Conservation (phyloP, 2,113 vertebrate species). For the Catagonus wagneri region DNA sequence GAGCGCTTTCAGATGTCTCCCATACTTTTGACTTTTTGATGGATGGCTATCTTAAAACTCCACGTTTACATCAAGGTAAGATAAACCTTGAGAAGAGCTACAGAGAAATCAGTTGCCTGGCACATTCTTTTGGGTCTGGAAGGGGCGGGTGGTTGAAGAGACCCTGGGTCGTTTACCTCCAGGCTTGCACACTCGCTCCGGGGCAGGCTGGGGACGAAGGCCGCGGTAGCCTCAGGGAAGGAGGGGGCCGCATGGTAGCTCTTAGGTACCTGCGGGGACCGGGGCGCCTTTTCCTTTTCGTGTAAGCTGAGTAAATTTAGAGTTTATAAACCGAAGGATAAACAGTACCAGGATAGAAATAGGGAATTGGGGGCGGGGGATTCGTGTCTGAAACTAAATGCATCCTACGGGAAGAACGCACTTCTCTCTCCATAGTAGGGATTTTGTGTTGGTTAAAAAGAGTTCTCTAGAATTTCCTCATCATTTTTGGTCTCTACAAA, state of each 20-base stretch:
- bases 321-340: not conserved
- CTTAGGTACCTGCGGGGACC: not conserved
- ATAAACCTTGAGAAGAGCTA: not conserved
- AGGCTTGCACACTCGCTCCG: not conserved
- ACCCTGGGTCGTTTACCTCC: not conserved
- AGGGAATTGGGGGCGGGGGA: not conserved
- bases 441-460: not conserved
- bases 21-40: not conserved
- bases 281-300: not conserved
- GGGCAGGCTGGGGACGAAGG: fast-evolving
- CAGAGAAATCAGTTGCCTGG: not conserved
- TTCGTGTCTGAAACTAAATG: not conserved
- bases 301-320: not conserved
- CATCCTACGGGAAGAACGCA: not conserved
- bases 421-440: not conserved
- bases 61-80: not conserved
- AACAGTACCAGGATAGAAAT: not conserved
- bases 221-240: fast-evolving
- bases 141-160: not conserved
- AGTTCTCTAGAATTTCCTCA: not conserved
- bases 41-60: not conserved
- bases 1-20: not conserved
- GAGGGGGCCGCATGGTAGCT: not conserved
- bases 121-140: not conserved
- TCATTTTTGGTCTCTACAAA: not conserved